phyloP scores from a whole-genome alignment of 2,888 invertebrate species.

The Thecocarcelia acutangulata region DNA sequence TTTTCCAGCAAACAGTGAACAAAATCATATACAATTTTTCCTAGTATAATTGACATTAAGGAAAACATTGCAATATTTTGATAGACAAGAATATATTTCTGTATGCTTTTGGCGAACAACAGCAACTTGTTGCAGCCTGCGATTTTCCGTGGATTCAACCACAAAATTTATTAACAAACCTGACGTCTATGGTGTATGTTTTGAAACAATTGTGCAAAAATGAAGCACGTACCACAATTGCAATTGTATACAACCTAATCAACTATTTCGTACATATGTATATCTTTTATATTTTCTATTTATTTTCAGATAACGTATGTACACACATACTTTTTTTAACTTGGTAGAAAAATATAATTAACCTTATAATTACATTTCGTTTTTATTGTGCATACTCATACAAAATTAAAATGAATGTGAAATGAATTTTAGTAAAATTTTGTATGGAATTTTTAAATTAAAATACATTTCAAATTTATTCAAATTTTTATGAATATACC shows the following conservation, averaged over 20 bases:
- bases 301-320: too few relatives aligned
- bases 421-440: too few relatives aligned
- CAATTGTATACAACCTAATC: slow-evolving; percentile 48
- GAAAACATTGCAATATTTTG: slow-evolving; percentile 36
- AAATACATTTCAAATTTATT: too few relatives aligned
- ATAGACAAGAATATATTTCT: slow-evolving; percentile 29
- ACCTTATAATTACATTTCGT: too few relatives aligned
- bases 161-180: slow-evolving; percentile 28
- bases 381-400: too few relatives aligned
- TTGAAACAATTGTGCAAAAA: slow-evolving; percentile 50
- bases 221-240: slow-evolving; percentile 66
- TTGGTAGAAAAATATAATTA: too few relatives aligned
- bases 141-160: not conserved
- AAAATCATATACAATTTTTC: not conserved
- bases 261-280: slow-evolving; percentile 38
- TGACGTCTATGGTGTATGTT: slow-evolving; percentile 14
- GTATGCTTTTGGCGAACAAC: not conserved
- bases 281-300: slow-evolving; percentile 1
- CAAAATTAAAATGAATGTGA: too few relatives aligned
- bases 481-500: too few relatives aligned
- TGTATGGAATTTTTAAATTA: too few relatives aligned
- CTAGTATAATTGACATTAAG: slow-evolving; percentile 42
- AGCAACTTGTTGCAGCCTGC: slow-evolving; percentile 37
- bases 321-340: too few relatives aligned
- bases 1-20: not conserved